Evolutionary conservation across 1,140 invertebrate species (phyloP).

Genomic region (Andrena cerasifolii): DNA sequence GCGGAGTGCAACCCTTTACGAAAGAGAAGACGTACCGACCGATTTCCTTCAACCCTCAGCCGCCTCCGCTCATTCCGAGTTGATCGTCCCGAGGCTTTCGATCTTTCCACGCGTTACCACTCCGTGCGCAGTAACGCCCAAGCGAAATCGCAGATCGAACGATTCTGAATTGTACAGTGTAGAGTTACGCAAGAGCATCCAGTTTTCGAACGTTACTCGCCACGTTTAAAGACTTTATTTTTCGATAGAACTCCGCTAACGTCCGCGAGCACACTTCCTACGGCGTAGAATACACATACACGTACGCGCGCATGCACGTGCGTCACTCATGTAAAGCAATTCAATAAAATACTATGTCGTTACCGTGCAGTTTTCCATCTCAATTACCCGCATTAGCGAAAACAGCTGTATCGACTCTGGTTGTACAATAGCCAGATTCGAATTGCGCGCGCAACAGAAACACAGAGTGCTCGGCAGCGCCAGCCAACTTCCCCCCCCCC

Average conservation of each 20-base stretch:
- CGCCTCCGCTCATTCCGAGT: slow-evolving; percentile 69
- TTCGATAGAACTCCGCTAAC: too few species aligned
- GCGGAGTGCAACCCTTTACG: slow-evolving; percentile 76
- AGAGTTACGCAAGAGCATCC: too few species aligned
- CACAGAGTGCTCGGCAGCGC: too few species aligned
- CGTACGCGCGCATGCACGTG: slow-evolving; percentile 22
- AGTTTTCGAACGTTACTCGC: too few species aligned
- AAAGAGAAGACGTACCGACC: slow-evolving; percentile 78
- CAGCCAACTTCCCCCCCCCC: too few species aligned
- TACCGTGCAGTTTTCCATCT: slow-evolving; percentile 24
- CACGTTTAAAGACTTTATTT: too few species aligned
- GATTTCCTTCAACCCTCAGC: slow-evolving; percentile 77
- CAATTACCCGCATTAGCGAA: too few species aligned
- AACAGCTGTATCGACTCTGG: too few species aligned
- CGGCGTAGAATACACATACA: not conserved
- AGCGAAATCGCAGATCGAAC: too few species aligned
- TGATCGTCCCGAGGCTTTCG: slow-evolving; percentile 11
- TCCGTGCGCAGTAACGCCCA: not conserved
- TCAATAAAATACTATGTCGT: slow-evolving; percentile 69
- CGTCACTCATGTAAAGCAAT: slow-evolving; percentile 76
- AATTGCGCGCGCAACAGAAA: too few species aligned
- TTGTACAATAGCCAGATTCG: too few species aligned
- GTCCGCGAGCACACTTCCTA: not conserved
- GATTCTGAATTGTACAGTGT: too few species aligned
- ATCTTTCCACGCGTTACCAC: not conserved